Evolutionary conservation across 2,888 invertebrate species (phyloP).

Genomic region (Germaria angustata): DNA sequence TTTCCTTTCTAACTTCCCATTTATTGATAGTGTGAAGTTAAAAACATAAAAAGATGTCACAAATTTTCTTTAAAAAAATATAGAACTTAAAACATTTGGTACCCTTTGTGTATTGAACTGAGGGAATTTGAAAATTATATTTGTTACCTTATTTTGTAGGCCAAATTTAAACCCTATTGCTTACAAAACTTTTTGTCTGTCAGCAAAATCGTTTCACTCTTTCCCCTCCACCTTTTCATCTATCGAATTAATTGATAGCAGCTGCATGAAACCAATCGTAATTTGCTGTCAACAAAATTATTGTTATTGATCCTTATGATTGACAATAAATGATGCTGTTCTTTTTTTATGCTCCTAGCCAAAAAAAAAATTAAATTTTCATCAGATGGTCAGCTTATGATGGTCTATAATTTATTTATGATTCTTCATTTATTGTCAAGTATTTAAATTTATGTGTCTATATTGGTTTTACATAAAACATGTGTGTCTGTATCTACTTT

Average conservation of each 20-base stretch:
- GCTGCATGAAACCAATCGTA: neutral
- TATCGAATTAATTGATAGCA: constrained; percentile 8
- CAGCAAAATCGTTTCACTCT: too few species aligned
- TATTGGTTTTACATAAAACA: neutral
- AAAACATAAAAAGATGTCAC: too few species aligned
- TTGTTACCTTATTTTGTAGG: too few species aligned
- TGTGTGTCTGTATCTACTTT: neutral
- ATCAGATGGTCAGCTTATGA: constrained; percentile 29
- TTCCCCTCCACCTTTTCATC: too few species aligned
- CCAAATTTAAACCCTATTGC: too few species aligned
- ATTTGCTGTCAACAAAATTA: neutral
- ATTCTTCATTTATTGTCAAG: constrained; percentile 9
- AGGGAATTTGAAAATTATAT: too few species aligned
- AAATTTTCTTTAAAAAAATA: too few species aligned
- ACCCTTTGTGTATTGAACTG: too few species aligned
- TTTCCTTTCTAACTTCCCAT: too few species aligned
- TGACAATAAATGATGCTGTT: constrained; percentile 5
- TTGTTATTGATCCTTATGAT: neutral
- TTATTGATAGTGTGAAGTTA: too few species aligned
- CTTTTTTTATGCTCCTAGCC: neutral
- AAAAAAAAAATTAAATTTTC: constrained; percentile 32
- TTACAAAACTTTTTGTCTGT: too few species aligned
- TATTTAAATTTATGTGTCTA: constrained; percentile 4
- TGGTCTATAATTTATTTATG: constrained; percentile 40
- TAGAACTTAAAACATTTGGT: too few species aligned